A percentile compares a stretch with the other conserved stretches of the same genome.
Evolutionary conservation across 2,888 invertebrate species (phyloP).

Genomic region (Nowickia ferox): DNA sequence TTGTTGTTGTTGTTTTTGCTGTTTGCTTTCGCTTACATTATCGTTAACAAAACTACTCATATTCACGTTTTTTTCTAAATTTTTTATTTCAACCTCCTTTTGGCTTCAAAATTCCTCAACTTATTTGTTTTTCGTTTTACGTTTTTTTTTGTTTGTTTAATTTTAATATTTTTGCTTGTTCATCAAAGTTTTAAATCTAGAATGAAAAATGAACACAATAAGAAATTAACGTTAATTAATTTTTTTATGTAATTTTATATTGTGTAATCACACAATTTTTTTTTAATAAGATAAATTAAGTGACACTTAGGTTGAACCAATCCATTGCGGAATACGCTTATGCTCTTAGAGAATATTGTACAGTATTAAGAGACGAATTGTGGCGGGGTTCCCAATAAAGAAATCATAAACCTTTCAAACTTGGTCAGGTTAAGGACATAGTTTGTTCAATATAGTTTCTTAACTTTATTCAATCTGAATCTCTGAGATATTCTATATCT

Average conservation of each 20-base stretch:
- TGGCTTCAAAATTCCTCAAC: slow-evolving; percentile 18
- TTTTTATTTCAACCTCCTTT: slow-evolving; percentile 41
- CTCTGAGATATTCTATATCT: no score
- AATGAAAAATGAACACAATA: slow-evolving; percentile 34
- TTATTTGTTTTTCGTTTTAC: slow-evolving; percentile 18
- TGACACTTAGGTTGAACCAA: no score
- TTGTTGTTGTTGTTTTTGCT: slow-evolving; percentile 67
- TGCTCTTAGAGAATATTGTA: no score
- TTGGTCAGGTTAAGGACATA: no score
- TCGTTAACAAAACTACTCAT: slow-evolving; percentile 75
- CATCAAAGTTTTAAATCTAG: slow-evolving; percentile 59
- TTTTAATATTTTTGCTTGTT: slow-evolving; percentile 41
- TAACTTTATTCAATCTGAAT: no score
- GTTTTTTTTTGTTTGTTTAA: slow-evolving; percentile 17
- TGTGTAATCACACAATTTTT: slow-evolving; percentile 7
- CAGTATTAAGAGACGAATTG: no score
- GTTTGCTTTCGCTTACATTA: slow-evolving; percentile 73
- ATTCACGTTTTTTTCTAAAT: slow-evolving; percentile 68
- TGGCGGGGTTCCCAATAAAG: no score
- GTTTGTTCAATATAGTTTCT: no score
- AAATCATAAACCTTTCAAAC: no score
- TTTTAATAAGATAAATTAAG: no score
- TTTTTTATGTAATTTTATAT: slow-evolving; percentile 30
- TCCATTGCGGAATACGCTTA: no score
- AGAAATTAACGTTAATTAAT: slow-evolving; percentile 18